These are phyloP conservation scores for Nesidiocoris tenuis DNA, from an alignment of 2,888 invertebrate species.

Conservation along the genomic window DNA sequence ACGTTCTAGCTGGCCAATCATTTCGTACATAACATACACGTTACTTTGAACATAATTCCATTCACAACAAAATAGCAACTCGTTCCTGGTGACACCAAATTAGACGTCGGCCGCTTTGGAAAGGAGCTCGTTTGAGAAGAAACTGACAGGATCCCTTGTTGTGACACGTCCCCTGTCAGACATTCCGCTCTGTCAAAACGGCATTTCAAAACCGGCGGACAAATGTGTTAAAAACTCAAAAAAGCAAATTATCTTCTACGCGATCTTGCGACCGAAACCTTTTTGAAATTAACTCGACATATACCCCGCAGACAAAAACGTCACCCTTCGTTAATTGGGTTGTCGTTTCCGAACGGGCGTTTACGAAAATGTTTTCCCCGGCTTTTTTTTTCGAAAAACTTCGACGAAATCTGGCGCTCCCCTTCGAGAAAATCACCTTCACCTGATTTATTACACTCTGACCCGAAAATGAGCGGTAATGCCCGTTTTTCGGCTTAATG, in stretches of 20 bases:
- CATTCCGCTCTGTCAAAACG: not conserved
- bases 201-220: conserved; percentile 1
- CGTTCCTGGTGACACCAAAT: not conserved
- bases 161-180: not conserved
- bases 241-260: not conserved
- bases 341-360: not conserved
- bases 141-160: not conserved
- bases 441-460: not conserved
- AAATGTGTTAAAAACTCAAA: conserved; percentile 13
- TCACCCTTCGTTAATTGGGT: not conserved
- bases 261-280: not conserved
- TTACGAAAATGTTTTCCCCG: not conserved
- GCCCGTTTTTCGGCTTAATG: not conserved
- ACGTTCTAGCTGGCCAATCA: too few species aligned
- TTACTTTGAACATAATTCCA: too few species aligned
- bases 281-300: not conserved
- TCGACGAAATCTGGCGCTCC: not conserved
- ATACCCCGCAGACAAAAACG: not conserved
- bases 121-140: not conserved
- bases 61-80: too few species aligned
- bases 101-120: not conserved
- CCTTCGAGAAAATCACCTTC: not conserved
- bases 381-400: not conserved
- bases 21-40: too few species aligned
- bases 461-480: not conserved